These are phyloP conservation scores for Drosophila melanosoma DNA, from an alignment of 2,888 invertebrate species.

Conservation along the genomic window DNA sequence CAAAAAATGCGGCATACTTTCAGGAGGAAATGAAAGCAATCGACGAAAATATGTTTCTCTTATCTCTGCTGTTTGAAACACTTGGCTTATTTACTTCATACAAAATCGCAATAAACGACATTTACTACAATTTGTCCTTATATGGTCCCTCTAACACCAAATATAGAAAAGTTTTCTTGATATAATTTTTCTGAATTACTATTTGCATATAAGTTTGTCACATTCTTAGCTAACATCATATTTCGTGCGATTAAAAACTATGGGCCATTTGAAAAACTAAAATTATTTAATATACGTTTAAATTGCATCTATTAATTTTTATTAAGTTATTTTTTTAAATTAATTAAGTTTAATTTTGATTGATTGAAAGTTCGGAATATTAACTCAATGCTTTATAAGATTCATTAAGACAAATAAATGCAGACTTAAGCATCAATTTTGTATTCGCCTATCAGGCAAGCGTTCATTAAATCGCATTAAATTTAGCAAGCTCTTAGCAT, in stretches of 20 bases:
- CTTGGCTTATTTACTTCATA: not conserved
- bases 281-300: not conserved
- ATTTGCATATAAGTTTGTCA: no score
- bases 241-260: not conserved
- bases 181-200: not conserved
- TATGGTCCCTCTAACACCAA: not conserved
- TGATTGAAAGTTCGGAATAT: not conserved
- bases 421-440: not conserved
- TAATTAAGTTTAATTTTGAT: not conserved
- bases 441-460: not conserved
- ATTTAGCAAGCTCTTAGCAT: slow-evolving; percentile 1
- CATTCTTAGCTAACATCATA: not conserved
- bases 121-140: not conserved
- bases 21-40: not conserved
- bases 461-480: not conserved
- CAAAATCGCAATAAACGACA: not conserved
- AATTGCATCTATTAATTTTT: not conserved
- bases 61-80: not conserved
- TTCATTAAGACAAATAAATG: not conserved
- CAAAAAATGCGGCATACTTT: not conserved
- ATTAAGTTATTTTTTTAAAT: not conserved
- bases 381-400: not conserved
- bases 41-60: not conserved
- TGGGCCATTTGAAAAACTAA: not conserved
- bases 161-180: not conserved